phyloP scores from a whole-genome alignment of 2,113 vertebrate species.

The Pomatostomus ruficeps region DNA sequence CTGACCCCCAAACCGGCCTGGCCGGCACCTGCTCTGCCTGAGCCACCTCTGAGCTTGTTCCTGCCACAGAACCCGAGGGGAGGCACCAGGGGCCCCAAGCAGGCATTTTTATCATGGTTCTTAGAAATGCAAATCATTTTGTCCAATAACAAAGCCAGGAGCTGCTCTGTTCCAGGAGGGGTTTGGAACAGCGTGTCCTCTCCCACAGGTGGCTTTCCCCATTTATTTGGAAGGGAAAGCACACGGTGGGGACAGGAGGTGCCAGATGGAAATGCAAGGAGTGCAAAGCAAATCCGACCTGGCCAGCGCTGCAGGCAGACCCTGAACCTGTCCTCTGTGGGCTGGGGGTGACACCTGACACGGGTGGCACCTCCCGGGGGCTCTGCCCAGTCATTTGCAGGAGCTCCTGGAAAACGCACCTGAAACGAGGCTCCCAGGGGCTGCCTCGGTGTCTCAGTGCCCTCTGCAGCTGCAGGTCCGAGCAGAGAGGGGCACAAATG shows the following conservation, averaged over 20 bases:
- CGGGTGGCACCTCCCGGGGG: rapidly evolving
- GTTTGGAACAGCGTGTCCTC: not conserved
- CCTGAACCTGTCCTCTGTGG: not conserved
- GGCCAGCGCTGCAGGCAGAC: rapidly evolving
- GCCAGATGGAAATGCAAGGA: not conserved
- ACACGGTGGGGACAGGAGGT: rapidly evolving
- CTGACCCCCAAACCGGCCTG: not conserved
- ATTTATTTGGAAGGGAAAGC: not conserved
- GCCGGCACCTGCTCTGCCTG: not conserved
- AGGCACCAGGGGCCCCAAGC: not conserved
- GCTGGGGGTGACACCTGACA: not conserved
- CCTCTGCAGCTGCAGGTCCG: not conserved
- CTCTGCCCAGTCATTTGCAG: not conserved
- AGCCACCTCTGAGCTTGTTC: not conserved
- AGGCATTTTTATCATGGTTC: rapidly evolving
- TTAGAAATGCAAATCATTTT: not conserved
- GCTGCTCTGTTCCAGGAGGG: not conserved
- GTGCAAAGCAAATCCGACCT: not conserved
- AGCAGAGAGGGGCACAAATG: not conserved
- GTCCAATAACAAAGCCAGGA: not conserved
- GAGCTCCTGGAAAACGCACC: not conserved
- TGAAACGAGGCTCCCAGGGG: not conserved
- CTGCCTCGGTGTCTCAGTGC: not conserved
- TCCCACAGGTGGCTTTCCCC: not conserved
- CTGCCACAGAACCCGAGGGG: not conserved